A percentile compares a stretch with the other conserved stretches of the same genome.
These are phyloP conservation scores for Bhutanitis thaidina DNA, from an alignment of 2,888 invertebrate genomes.

Conservation along the genomic window DNA sequence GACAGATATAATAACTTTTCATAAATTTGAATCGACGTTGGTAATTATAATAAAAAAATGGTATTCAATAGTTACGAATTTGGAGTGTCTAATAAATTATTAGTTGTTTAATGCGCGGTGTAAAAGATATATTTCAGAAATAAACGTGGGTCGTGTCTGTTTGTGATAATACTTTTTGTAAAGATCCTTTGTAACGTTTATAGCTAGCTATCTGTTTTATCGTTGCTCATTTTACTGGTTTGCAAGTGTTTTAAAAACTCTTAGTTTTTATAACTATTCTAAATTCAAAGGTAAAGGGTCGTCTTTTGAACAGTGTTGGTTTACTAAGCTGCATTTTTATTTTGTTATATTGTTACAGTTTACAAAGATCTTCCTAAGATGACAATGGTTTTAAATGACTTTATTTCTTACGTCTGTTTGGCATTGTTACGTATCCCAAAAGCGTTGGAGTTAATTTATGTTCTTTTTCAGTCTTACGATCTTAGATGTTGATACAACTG, in stretches of 20 bases:
- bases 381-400: constrained; percentile 76
- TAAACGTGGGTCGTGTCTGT: constrained; percentile 38
- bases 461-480: constrained; percentile 47
- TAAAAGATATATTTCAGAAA: constrained; percentile 7
- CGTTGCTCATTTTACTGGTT: constrained; percentile 52
- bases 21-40: no score
- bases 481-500: constrained; percentile 28
- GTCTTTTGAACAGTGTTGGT: constrained; percentile 25
- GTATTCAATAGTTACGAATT: no score
- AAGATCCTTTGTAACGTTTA: constrained; percentile 56
- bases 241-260: constrained; percentile 28
- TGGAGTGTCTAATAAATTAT: no score
- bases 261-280: constrained; percentile 24
- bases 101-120: neutral
- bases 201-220: constrained; percentile 68
- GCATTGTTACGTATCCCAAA: constrained; percentile 46
- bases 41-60: no score
- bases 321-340: constrained; percentile 23
- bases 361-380: constrained; percentile 49
- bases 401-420: constrained; percentile 61
- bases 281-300: constrained; percentile 26
- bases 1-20: no score
- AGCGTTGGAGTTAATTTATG: constrained; percentile 60
- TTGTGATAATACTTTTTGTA: constrained; percentile 65
- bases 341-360: constrained; percentile 41